A percentile compares a stretch with the other conserved stretches of the same genome.
Evolutionary conservation across 1,140 invertebrate genomes (phyloP).

Genomic region (Bombus superbus): DNA sequence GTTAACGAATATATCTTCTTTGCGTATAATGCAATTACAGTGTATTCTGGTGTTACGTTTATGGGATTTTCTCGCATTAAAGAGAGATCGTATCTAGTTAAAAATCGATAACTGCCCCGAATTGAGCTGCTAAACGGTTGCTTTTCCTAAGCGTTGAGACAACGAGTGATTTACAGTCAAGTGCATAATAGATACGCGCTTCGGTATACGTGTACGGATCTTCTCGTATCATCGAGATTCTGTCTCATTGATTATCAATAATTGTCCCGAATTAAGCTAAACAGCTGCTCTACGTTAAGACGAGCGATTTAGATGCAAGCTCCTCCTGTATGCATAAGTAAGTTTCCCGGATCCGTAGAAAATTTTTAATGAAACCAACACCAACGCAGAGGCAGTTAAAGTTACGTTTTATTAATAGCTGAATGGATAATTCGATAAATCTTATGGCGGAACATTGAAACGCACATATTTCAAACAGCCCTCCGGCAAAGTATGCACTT

Average conservation of each 20-base stretch:
- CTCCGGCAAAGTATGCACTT: neutral
- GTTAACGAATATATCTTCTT: neutral
- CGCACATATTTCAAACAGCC: conserved; percentile 20
- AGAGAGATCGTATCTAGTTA: neutral
- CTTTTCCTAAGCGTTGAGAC: neutral
- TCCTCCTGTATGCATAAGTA: neutral
- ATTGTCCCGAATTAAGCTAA: neutral
- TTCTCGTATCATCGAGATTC: neutral
- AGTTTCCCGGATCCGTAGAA: neutral
- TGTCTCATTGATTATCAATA: conserved; percentile 4
- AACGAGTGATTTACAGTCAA: neutral
- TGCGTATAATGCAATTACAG: neutral
- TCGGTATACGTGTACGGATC: neutral
- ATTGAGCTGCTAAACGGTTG: neutral
- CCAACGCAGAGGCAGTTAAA: neutral
- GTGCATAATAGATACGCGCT: neutral
- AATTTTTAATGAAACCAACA: conserved; percentile 31
- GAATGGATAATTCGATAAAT: conserved; percentile 35
- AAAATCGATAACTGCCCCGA: neutral
- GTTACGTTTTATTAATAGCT: conserved; percentile 35
- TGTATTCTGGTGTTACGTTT: neutral
- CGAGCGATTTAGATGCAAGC: neutral
- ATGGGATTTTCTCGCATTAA: neutral
- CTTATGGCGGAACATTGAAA: neutral
- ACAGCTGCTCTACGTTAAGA: neutral